Percentiles rank a stretch among this genome's conserved stretches.
Evolutionary conservation across 2,888 invertebrate genomes (phyloP).

Genomic region (Agonum fuliginosum): DNA sequence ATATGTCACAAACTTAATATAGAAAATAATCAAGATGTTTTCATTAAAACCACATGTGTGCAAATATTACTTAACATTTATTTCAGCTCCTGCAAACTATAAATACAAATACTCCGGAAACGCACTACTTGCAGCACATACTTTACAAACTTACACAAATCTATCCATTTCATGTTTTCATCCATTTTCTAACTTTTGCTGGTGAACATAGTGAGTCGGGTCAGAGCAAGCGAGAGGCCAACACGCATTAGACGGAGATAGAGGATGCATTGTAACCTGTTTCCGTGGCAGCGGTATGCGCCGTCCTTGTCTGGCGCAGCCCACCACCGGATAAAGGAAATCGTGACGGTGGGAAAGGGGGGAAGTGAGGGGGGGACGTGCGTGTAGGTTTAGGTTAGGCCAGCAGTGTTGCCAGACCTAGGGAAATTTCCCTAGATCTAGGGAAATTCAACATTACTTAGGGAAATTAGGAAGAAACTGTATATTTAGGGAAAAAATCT

Average conservation of each 20-base stretch:
- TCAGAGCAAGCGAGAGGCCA: background rate
- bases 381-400: slow-evolving; percentile 9
- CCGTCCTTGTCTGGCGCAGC: slow-evolving; percentile 32
- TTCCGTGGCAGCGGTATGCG: slow-evolving; percentile 34
- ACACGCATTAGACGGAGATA: background rate
- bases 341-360: slow-evolving; percentile 2
- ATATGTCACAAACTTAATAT: too few species aligned
- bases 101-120: too few species aligned
- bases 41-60: too few species aligned
- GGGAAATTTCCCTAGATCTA: too few species aligned
- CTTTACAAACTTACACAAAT: background rate
- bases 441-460: too few species aligned
- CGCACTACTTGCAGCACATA: too few species aligned
- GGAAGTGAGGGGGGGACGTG: background rate
- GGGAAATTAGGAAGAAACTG: too few species aligned
- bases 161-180: background rate
- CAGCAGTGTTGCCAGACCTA: background rate
- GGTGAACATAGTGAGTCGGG: background rate
- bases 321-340: slow-evolving; percentile 47
- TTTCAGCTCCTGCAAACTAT: too few species aligned
- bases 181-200: background rate
- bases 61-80: too few species aligned
- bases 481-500: too few species aligned
- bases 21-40: too few species aligned
- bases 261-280: slow-evolving; percentile 30